Evolutionary conservation across 1,140 invertebrate species (phyloP).

Genomic region (Watersipora subatra): DNA sequence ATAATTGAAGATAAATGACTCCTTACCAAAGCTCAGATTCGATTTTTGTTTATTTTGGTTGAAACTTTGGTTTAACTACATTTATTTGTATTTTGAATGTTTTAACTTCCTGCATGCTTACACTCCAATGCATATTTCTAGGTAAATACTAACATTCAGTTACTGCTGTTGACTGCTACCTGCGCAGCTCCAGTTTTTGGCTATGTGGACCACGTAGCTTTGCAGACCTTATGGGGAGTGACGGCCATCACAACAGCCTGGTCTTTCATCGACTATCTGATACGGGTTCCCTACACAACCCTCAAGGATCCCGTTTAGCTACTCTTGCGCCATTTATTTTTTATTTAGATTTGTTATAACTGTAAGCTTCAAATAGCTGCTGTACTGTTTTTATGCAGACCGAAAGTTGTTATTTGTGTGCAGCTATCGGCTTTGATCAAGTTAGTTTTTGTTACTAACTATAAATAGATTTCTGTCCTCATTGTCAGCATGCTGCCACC

Average conservation of each 20-base stretch:
- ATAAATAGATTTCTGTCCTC: too few relatives aligned
- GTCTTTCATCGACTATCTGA: background rate
- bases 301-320: too few relatives aligned
- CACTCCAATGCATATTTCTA: slow-evolving; percentile 16
- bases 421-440: too few relatives aligned
- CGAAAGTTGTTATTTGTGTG: too few relatives aligned
- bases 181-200: slow-evolving; percentile 66
- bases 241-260: background rate
- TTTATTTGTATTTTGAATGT: background rate
- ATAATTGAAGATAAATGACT: background rate
- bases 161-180: slow-evolving; percentile 62
- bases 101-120: background rate
- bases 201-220: slow-evolving; percentile 56
- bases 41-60: background rate
- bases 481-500: too few relatives aligned
- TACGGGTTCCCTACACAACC: background rate
- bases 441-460: too few relatives aligned
- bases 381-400: too few relatives aligned
- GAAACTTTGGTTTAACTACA: slow-evolving; percentile 1
- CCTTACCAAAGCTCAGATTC: background rate
- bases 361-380: too few relatives aligned
- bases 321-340: too few relatives aligned
- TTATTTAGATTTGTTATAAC: too few relatives aligned
- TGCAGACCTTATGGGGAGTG: slow-evolving; percentile 56
- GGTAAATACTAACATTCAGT: slow-evolving; percentile 71